phyloP scores from a whole-genome alignment of 1,140 invertebrate genomes.

The Onthophagus taurus region DNA sequence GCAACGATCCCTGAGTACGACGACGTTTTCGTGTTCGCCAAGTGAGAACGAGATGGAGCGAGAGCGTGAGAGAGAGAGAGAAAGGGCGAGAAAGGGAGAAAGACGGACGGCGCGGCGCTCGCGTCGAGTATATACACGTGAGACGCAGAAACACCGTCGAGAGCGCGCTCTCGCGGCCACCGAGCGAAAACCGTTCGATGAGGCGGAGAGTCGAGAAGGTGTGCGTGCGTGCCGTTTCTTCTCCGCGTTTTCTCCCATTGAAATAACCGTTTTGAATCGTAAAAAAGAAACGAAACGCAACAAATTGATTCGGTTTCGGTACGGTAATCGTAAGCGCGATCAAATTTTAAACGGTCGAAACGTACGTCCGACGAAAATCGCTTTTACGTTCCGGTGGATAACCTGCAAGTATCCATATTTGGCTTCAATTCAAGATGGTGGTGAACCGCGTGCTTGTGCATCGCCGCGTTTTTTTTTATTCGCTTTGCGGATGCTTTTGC shows the following conservation, averaged over 20 bases:
- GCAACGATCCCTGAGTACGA: constrained; percentile 4
- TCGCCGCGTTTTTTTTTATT: constrained; percentile 10
- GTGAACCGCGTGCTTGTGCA: constrained; percentile 12
- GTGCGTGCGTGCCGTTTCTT: no score
- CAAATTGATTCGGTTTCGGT: no score
- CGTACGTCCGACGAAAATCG: constrained; percentile 7
- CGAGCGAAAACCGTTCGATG: not conserved
- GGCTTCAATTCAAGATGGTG: constrained; percentile 12
- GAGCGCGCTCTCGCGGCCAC: constrained; percentile 9
- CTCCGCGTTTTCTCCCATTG: no score
- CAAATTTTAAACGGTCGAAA: constrained; percentile 7
- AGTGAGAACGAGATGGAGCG: no score
- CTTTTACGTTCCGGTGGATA: constrained; percentile 13
- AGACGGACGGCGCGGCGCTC: no score
- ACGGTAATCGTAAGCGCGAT: no score
- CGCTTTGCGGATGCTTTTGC: not conserved
- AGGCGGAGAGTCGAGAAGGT: not conserved
- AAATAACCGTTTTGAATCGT: no score
- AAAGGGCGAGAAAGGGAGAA: no score
- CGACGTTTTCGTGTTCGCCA: not conserved
- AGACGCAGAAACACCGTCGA: not conserved
- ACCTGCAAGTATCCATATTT: constrained; percentile 14
- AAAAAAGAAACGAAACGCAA: no score
- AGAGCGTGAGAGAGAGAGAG: no score
- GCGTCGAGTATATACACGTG: not conserved